These are phyloP conservation scores for Ashinkailepas kermadecensis DNA, from an alignment of 2,888 invertebrate species.

Conservation along the genomic window DNA sequence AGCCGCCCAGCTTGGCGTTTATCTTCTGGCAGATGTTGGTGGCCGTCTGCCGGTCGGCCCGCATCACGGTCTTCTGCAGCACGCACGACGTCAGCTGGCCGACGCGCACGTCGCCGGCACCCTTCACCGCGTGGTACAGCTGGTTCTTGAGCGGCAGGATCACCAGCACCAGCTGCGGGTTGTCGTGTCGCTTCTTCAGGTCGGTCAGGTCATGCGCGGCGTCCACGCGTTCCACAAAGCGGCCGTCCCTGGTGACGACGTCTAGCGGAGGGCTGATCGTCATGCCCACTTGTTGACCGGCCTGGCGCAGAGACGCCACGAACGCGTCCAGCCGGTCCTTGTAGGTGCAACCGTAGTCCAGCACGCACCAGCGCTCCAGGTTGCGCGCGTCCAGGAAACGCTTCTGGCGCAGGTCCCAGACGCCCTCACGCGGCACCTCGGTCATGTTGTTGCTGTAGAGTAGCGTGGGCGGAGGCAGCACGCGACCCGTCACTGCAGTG, in stretches of 20 bases:
- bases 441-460: slow-evolving; percentile 44
- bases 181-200: slow-evolving; percentile 46
- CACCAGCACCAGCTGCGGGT: slow-evolving; percentile 44
- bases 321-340: slow-evolving; percentile 27
- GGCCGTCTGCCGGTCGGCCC: slow-evolving; percentile 50
- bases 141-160: slow-evolving; percentile 39
- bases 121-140: slow-evolving; percentile 44
- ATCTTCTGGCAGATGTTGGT: slow-evolving; percentile 64
- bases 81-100: slow-evolving; percentile 43
- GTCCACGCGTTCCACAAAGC: slow-evolving; percentile 56
- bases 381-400: slow-evolving; percentile 37
- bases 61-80: slow-evolving; percentile 38
- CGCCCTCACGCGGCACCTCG: slow-evolving; percentile 34
- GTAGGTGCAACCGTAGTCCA: slow-evolving; percentile 36
- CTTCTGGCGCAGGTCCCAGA: slow-evolving; percentile 35
- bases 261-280: slow-evolving; percentile 29
- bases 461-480: slow-evolving; percentile 67
- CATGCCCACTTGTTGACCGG: slow-evolving; percentile 33
- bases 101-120: slow-evolving; percentile 41
- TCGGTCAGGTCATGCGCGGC: slow-evolving; percentile 58
- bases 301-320: slow-evolving; percentile 24
- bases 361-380: slow-evolving; percentile 47
- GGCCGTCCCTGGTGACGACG: slow-evolving; percentile 37
- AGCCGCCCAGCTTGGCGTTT: slow-evolving; percentile 67
- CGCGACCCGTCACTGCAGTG: slow-evolving; percentile 53